Percentiles rank a stretch among this genome's conserved stretches.
These are phyloP conservation scores for Epizoanthus scotinus DNA, from an alignment of 92 coral and sea anemone species.

Conservation along the genomic window DNA sequence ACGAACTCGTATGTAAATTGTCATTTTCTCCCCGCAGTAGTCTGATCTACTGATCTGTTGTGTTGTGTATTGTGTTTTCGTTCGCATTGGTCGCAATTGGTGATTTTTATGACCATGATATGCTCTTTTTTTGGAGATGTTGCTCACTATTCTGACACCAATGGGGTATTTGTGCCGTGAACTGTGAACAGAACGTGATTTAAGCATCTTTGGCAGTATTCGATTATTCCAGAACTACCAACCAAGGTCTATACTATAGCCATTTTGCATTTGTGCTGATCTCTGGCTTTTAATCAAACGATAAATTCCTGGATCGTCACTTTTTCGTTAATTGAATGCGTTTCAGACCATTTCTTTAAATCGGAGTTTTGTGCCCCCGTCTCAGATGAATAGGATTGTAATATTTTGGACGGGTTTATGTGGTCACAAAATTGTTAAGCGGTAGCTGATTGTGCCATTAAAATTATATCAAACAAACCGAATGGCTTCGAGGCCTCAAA, in stretches of 20 bases:
- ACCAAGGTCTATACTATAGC: conserved; percentile 31
- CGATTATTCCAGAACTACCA: conserved; percentile 35
- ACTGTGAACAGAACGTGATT: conserved; percentile 7
- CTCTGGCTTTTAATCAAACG: conserved; percentile 33
- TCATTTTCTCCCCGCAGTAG: conserved; percentile 30
- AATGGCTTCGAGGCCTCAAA: conserved; percentile 22
- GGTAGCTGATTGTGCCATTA: conserved; percentile 39
- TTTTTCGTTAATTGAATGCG: background rate
- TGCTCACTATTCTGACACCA: background rate
- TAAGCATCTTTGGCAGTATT: conserved; percentile 2
- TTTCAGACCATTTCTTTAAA: background rate
- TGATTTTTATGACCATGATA: conserved; percentile 5
- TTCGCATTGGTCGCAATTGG: conserved; percentile 12
- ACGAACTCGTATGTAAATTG: conserved; percentile 34
- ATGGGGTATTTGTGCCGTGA: background rate
- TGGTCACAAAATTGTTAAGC: conserved; percentile 37
- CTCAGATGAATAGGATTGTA: background rate
- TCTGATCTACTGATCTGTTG: conserved; percentile 21
- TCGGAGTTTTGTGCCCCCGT: background rate
- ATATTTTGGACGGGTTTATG: background rate
- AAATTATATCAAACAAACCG: conserved; percentile 34
- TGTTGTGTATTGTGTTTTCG: conserved; percentile 31
- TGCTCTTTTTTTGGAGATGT: conserved; percentile 19
- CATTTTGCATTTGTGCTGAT: conserved; percentile 36
- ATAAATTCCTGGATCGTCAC: conserved; percentile 1